phyloP scores from a whole-genome alignment of 2,888 invertebrate species.

The Galerucella calmariensis region DNA sequence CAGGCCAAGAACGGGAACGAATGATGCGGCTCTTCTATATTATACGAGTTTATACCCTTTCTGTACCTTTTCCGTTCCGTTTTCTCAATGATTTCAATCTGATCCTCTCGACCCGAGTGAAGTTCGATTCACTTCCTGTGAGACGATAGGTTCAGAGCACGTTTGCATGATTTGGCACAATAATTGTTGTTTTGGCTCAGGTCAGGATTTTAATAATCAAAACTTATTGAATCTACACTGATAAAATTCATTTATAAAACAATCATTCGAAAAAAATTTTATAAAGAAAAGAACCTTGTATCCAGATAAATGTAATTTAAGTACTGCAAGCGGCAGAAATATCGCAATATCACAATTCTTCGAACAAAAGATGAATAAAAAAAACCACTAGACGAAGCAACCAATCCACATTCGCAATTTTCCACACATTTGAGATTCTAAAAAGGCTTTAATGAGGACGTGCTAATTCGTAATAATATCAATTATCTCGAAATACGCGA shows the following conservation, averaged over 20 bases:
- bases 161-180: slow-evolving; percentile 2
- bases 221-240: background rate
- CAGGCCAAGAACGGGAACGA: slow-evolving; percentile 38
- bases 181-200: slow-evolving; percentile 11
- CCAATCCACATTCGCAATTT: slow-evolving; percentile 28
- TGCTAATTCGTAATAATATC: slow-evolving; percentile 41
- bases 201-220: background rate
- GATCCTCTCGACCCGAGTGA: slow-evolving; percentile 1
- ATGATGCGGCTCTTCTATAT: slow-evolving; percentile 34
- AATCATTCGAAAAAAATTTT: too few relatives aligned
- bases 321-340: too few relatives aligned
- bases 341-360: background rate
- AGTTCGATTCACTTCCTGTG: slow-evolving; percentile 12
- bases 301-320: too few relatives aligned
- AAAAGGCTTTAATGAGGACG: slow-evolving; percentile 32
- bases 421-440: slow-evolving; percentile 32
- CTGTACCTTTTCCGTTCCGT: slow-evolving; percentile 18
- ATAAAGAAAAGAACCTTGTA: too few relatives aligned
- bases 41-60: slow-evolving; percentile 16
- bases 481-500: slow-evolving; percentile 34
- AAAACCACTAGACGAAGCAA: slow-evolving; percentile 6
- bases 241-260: background rate
- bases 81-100: slow-evolving; percentile 19
- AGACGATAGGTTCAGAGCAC: background rate
- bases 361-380: slow-evolving; percentile 18